These are phyloP conservation scores for Crotophaga sulcirostris DNA, from an alignment of 2,113 vertebrate species.

Conservation along the genomic window DNA sequence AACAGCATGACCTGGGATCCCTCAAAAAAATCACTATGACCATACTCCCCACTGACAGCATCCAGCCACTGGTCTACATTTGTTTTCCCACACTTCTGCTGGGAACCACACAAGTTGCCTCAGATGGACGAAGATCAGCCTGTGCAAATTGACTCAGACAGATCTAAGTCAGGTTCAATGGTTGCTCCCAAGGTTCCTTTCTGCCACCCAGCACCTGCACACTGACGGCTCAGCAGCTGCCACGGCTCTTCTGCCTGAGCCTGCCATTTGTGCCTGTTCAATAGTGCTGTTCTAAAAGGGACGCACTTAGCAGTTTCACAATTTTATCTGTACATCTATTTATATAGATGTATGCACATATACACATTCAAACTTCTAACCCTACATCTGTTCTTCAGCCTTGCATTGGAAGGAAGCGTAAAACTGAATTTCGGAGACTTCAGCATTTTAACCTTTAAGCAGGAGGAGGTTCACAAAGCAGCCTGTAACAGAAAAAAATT, in stretches of 20 bases:
- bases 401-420: neutral
- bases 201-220: neutral
- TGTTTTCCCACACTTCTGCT: neutral
- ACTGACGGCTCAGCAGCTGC: neutral
- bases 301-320: neutral
- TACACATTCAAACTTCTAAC: neutral
- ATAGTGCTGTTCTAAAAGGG: neutral
- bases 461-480: neutral
- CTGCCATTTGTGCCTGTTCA: too few relatives aligned
- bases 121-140: neutral
- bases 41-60: rapidly evolving
- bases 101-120: neutral
- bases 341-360: too few relatives aligned
- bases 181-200: neutral
- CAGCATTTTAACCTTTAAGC: neutral
- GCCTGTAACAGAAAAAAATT: rapidly evolving
- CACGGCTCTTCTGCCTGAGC: neutral
- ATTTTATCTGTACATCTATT: neutral
- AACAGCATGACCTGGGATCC: neutral
- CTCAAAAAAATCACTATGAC: neutral
- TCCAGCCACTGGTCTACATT: neutral
- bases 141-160: neutral
- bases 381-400: neutral
- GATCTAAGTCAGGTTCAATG: neutral
- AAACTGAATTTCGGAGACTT: neutral